Evolutionary conservation across 2,888 invertebrate species (phyloP).

Genomic region (Sussaba pulchella): DNA sequence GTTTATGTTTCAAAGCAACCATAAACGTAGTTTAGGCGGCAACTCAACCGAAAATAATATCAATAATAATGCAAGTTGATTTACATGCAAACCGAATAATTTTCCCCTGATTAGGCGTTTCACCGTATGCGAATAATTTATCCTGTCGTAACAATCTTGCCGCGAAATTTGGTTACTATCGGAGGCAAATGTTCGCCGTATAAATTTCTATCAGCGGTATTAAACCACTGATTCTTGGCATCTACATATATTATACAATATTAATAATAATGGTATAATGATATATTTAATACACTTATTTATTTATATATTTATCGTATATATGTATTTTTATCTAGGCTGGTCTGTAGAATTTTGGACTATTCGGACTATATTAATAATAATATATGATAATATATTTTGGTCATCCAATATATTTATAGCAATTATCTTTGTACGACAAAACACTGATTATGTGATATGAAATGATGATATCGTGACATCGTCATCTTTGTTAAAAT

Average conservation of each 20-base stretch:
- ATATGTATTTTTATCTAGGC: too few relatives aligned
- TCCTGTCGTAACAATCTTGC: not conserved
- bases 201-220: conserved; percentile 20
- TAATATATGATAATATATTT: too few relatives aligned
- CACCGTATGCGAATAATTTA: not conserved
- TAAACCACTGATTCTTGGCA: conserved; percentile 19
- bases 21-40: not conserved
- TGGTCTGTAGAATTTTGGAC: too few relatives aligned
- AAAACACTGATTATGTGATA: not conserved
- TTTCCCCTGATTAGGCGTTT: not conserved
- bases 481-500: conserved; percentile 15
- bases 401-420: conserved; percentile 1
- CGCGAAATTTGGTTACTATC: not conserved
- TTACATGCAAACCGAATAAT: not conserved
- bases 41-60: not conserved
- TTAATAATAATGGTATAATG: too few relatives aligned
- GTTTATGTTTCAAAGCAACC: not conserved
- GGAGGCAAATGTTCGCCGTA: not conserved
- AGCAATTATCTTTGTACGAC: conserved; percentile 18
- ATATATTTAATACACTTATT: too few relatives aligned
- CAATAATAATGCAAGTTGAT: not conserved
- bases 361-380: too few relatives aligned
- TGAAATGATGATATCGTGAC: conserved; percentile 6
- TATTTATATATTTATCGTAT: too few relatives aligned
- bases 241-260: too few relatives aligned